Conservation (phyloP, 64 coral and sea anemone genomes). For the Dendronephthya gigantea region DNA sequence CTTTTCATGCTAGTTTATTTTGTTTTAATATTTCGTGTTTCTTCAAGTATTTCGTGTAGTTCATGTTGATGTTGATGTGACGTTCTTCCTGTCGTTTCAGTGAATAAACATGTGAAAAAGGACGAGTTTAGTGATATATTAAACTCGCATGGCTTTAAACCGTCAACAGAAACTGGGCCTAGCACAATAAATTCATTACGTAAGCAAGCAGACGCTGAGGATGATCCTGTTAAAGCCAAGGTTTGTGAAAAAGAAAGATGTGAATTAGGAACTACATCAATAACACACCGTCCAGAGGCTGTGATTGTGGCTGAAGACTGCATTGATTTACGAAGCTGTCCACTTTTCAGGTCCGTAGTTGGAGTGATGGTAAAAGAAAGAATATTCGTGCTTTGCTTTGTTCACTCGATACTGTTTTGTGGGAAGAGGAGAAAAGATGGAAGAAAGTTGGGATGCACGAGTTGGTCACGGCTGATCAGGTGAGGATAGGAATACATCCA, state of each 20-base stretch:
- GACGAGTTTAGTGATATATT: constrained; percentile 97
- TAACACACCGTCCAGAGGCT: too few relatives aligned
- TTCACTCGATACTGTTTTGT: constrained; percentile 65
- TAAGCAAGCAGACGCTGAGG: constrained; percentile 48
- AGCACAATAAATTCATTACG: constrained; percentile 48
- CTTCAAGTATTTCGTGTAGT: background rate
- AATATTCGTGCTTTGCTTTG: constrained; percentile 87
- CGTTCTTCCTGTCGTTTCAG: constrained; percentile 23
- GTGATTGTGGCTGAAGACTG: too few relatives aligned
- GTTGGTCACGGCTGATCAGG: constrained; percentile 79
- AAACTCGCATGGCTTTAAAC: constrained; percentile 83
- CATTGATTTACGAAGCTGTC: too few relatives aligned
- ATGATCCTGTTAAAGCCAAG: constrained; percentile 88
- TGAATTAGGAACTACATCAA: too few relatives aligned
- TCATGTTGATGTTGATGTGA: background rate
- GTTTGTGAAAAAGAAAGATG: constrained; percentile 32
- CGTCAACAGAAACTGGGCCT: constrained; percentile 43
- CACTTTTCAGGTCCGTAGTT: constrained; percentile 60
- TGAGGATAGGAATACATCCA: too few relatives aligned
- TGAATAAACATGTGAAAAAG: constrained; percentile 63
- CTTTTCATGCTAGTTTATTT: too few relatives aligned
- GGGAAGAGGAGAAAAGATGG: constrained; percentile 80
- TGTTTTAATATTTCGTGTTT: too few relatives aligned
- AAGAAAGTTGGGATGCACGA: constrained; percentile 83
- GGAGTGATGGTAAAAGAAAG: constrained; percentile 81